Evolutionary conservation across 2,888 invertebrate species (phyloP).

Genomic region (Osedax frankpressi): DNA sequence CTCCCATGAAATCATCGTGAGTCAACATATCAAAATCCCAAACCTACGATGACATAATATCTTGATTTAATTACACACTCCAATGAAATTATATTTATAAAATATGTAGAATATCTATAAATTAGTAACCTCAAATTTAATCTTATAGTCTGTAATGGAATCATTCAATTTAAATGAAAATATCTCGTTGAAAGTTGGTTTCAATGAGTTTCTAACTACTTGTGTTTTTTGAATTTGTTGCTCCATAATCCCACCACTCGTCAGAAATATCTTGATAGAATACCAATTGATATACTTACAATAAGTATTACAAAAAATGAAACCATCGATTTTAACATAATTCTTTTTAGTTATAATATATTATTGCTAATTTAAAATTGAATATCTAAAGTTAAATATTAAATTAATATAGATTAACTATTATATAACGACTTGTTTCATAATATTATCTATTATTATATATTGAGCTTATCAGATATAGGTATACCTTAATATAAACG

Average conservation of each 20-base stretch:
- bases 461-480: not conserved
- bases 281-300: not conserved
- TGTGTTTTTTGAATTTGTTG: conserved; percentile 30
- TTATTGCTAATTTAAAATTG: not conserved
- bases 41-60: too few species aligned
- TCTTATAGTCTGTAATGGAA: not conserved
- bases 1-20: conserved; percentile 38
- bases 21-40: conserved; percentile 35
- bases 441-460: too few species aligned
- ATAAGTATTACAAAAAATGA: not conserved
- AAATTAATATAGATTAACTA: too few species aligned
- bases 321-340: not conserved
- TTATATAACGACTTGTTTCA: too few species aligned
- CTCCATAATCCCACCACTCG: conserved; percentile 31
- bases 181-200: conserved; percentile 38
- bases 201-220: conserved; percentile 28
- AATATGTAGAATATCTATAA: too few species aligned
- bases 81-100: too few species aligned
- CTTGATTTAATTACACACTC: too few species aligned
- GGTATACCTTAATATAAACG: conserved; percentile 38
- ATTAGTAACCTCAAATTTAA: conserved; percentile 27
- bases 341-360: not conserved
- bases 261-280: conserved; percentile 31
- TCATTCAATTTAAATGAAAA: conserved; percentile 35
- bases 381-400: too few species aligned